Base-by-base conservation (phyloP, 2,888 invertebrate genomes). In the Stramonita haemastoma region DNA sequence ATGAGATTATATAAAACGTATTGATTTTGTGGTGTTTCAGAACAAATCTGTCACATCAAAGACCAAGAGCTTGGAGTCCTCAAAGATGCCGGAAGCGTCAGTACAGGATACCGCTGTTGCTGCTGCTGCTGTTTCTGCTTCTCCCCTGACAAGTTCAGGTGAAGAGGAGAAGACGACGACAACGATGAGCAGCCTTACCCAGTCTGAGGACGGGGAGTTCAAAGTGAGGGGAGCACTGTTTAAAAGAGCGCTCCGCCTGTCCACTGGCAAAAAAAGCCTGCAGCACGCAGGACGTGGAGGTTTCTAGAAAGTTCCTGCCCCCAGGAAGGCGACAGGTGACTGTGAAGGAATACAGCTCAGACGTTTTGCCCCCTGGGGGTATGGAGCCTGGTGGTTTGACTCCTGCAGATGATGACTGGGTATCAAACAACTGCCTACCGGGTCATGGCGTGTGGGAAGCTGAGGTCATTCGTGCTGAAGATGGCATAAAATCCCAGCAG, bases 181-280 rank as follows among this genome's bases (percentile, higher is more conserved):
- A 46, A 22, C 2, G n/a, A 32, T 8, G 8, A 15, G 57, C 32
- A 84, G 57, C 11, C 17, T n/a, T 29, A 46, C 57, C 1, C 19
- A 11, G 1, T 32, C 88, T 15, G 85, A 70, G 8, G 81, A 36
- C 56, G 87, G 66, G 11, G 89, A 90, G 56, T 84, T 89, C 56
- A 46, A 57, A 86, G 26, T 90, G 26, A 87, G 85, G 29, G 90
- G 91, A 34, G 66, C 56, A 6, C 66, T 91, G 32, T 90, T 90
- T 88, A 86, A 90, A 79, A 85, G 79, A 46, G 90, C 91, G 15
- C 57, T 57, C 17, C 83, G 90, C 57, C 73, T 90, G 29, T 86
- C 88, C 56, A 77, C 73, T 19, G 46, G 86, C 26, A 85, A 87
- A n/a, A 34, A 83, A 22, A 36, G 26, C 22, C 0, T 34, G 15